Percentiles rank a stretch among this genome's conserved stretches.
Evolutionary conservation across 2,797 vertebrate species (phyloP).

Genomic region (Cichlasoma orientale): DNA sequence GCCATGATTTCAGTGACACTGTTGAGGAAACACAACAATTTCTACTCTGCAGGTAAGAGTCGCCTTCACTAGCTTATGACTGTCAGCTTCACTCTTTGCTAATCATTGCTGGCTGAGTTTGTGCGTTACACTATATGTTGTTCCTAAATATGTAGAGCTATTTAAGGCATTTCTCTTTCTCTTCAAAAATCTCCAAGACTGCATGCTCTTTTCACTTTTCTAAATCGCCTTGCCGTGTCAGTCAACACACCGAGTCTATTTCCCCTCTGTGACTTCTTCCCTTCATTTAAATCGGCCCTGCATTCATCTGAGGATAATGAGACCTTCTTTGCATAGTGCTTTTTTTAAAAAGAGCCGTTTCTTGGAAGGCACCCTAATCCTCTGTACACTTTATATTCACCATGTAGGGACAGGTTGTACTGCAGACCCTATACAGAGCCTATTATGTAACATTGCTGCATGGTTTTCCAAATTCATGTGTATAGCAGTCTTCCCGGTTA

Average conservation of each 20-base stretch:
- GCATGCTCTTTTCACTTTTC: constrained; percentile 13
- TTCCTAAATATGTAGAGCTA: constrained; percentile 41
- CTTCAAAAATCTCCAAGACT: constrained; percentile 13
- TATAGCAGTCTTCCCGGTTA: neutral
- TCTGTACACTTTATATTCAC: constrained; percentile 48
- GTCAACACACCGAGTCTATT: constrained; percentile 52
- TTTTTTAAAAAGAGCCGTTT: constrained; percentile 37
- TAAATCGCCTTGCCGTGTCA: constrained; percentile 34
- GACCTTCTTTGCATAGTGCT: constrained; percentile 35
- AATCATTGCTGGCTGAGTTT: neutral
- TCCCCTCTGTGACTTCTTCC: constrained; percentile 59
- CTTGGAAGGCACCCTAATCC: constrained; percentile 31
- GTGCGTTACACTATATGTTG: constrained; percentile 16
- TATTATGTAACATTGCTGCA: constrained; percentile 4
- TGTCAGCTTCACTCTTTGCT: neutral
- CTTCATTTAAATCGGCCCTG: constrained; percentile 57
- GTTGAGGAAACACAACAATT: constrained; percentile 55
- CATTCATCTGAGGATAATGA: constrained; percentile 66
- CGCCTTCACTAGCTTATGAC: neutral
- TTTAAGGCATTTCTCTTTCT: constrained; percentile 33
- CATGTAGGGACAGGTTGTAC: constrained; percentile 26
- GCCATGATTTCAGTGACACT: constrained; percentile 57
- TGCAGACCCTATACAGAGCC: constrained; percentile 8
- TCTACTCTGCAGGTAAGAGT: constrained; percentile 70
- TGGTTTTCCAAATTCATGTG: neutral